Conservation (phyloP, 1,140 invertebrate species). For the Spodoptera frugiperda region DNA sequence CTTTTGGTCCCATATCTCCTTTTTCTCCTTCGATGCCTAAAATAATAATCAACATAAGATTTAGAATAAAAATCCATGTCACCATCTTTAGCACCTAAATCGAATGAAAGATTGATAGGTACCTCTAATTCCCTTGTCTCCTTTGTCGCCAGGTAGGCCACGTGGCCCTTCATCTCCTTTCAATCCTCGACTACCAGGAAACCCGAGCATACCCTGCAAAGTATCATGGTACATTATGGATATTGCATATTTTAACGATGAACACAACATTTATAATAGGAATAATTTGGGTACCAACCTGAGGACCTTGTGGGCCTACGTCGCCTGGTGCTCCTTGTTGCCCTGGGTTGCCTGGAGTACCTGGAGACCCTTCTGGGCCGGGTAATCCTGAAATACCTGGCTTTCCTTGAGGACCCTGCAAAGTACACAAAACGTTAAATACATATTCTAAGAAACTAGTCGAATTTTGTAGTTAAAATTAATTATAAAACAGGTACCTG, state of each 20-base stretch:
- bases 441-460: background rate
- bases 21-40: slow-evolving; percentile 91
- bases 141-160: slow-evolving; percentile 88
- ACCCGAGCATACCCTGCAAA: slow-evolving; percentile 89
- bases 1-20: slow-evolving; percentile 91
- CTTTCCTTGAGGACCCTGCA: slow-evolving; percentile 90
- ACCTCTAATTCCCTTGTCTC: slow-evolving; percentile 85
- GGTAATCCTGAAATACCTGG: slow-evolving; percentile 90
- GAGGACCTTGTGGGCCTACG: slow-evolving; percentile 88
- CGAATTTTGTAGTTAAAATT: no score
- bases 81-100: background rate
- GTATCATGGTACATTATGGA: background rate
- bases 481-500: slow-evolving; percentile 85
- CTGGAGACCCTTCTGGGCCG: slow-evolving; percentile 91
- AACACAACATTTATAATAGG: no score
- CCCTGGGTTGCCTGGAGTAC: slow-evolving; percentile 90
- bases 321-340: slow-evolving; percentile 89
- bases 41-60: background rate
- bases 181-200: slow-evolving; percentile 90
- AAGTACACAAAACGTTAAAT: slow-evolving; percentile 5
- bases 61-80: background rate
- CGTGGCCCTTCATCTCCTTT: slow-evolving; percentile 93
- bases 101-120: background rate
- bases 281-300: slow-evolving; percentile 71
- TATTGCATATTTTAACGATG: background rate